These are phyloP conservation scores for Matsumyia berberina DNA, from an alignment of 2,888 invertebrate species.

Conservation along the genomic window DNA sequence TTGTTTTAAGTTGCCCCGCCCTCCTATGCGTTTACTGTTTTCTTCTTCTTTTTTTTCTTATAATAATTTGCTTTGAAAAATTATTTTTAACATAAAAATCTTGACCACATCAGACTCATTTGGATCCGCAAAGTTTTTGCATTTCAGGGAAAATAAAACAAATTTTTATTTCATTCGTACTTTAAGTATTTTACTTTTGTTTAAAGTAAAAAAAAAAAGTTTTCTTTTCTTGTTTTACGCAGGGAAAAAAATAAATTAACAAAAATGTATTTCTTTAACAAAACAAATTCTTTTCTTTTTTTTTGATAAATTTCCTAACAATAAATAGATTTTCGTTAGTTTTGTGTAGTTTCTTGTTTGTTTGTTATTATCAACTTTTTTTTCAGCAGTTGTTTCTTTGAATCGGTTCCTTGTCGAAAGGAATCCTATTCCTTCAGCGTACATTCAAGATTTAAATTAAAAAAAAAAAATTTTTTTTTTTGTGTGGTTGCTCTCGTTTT, in stretches of 20 bases:
- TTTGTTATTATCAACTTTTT: constrained; percentile 47
- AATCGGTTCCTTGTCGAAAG: constrained; percentile 45
- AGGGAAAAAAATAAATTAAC: constrained; percentile 50
- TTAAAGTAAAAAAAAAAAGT: constrained; percentile 54
- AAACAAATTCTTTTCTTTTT: constrained; percentile 55
- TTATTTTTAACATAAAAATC: constrained; percentile 34
- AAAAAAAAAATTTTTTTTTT: constrained; percentile 23
- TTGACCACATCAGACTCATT: constrained; percentile 6
- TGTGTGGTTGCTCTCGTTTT: constrained; percentile 51
- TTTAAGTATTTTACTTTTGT: constrained; percentile 56
- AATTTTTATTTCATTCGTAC: constrained; percentile 36
- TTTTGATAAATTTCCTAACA: constrained; percentile 55
- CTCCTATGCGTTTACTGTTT: background rate
- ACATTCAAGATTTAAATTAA: constrained; percentile 35
- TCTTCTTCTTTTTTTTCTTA: background rate
- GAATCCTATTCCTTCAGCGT: constrained; percentile 48
- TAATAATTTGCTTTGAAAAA: background rate
- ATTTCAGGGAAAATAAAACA: background rate
- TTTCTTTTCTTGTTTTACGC: constrained; percentile 4
- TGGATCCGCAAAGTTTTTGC: background rate
- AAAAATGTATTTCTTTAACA: constrained; percentile 42
- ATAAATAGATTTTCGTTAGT: constrained; percentile 53
- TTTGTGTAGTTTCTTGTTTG: constrained; percentile 32
- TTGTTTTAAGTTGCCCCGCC: background rate
- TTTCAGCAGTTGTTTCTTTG: constrained; percentile 29